A percentile compares a stretch with the other conserved stretches of the same genome.
Conservation (phyloP, 2,888 invertebrate genomes). For the Drosophila pseudotalamancana region DNA sequence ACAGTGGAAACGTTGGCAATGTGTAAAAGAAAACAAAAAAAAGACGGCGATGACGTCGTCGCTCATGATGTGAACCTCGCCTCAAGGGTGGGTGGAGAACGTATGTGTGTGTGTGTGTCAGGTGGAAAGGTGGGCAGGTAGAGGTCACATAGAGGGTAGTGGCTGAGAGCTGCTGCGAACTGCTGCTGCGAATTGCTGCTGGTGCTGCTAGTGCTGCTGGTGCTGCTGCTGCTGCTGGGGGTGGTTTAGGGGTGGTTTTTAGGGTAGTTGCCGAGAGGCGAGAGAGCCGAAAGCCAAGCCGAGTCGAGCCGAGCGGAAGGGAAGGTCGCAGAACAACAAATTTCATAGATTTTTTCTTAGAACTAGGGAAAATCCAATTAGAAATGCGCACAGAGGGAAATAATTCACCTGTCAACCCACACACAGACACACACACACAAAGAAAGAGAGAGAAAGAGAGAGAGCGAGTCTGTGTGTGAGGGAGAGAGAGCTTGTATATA, state of each 20-base stretch:
- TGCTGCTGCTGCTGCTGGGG: conserved; percentile 44
- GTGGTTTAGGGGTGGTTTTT: conserved; percentile 41
- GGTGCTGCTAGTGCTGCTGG: conserved; percentile 48
- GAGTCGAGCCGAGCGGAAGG: conserved; percentile 17
- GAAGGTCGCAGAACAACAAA: conserved; percentile 69
- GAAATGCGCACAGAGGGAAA: conserved; percentile 78
- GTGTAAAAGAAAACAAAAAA: conserved; percentile 26
- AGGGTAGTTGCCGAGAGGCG: conserved; percentile 42
- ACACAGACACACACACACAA: conserved; percentile 23
- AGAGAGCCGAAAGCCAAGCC: conserved; percentile 25
- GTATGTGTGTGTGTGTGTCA: conserved; percentile 24
- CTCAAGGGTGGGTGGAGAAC: conserved; percentile 14
- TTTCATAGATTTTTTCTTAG: conserved; percentile 83
- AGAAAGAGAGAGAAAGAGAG: background rate
- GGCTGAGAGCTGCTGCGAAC: conserved; percentile 60
- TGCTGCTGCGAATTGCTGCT: conserved; percentile 17
- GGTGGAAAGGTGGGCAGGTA: conserved; percentile 47
- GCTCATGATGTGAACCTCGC: conserved; percentile 60
- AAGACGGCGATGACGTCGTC: conserved; percentile 57
- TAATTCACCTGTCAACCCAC: conserved; percentile 79
- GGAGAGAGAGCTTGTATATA: background rate
- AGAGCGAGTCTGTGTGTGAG: background rate
- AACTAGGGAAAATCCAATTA: conserved; percentile 82
- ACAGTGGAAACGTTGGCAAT: conserved; percentile 27
- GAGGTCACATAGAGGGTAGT: conserved; percentile 72